Base-by-base conservation (phyloP, 1,140 invertebrate genomes). In the Tetramorium parvispinum region DNA sequence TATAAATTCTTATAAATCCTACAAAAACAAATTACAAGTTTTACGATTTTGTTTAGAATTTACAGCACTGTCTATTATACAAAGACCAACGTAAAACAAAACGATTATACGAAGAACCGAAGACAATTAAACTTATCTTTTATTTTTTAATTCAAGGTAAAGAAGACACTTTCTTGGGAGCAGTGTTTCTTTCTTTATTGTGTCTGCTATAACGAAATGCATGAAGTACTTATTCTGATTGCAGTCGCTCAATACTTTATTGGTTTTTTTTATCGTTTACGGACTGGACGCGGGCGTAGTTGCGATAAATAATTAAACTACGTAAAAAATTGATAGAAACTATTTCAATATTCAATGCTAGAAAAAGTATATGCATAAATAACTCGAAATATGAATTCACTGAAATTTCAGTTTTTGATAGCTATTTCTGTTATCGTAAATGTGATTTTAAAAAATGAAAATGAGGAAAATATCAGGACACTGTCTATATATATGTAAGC, bases 261-360 rank as follows among this genome's bases (percentile, higher is more conserved):
- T 6, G 13, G 6, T 40, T 37, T 75, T 57, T 53, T 40, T 8
- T 53, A 53, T n/a, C 2, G 21, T 75, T 7, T 16, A 16, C 13
- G 7, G 21, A 37, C 0, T 40, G 11, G 0, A 5, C n/a, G 18
- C 18, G 21, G 6, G 7, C 24, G 16, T 21, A 57, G 5, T 18
- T 75, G 10, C 16, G 27, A 40, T 40, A 75, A 75, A 57, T 37
- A 40, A 57, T 75, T 57, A 75, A 75, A 37, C n/a, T 55, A 7
- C 10, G 57, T 75, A n/a, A 57, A 75, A 75, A 75, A 57, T 57
- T 57, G 51, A 75, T 75, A 24, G 57, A 6, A 4, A 73, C 10
- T 6, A 53, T 40, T 75, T 75, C 11, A 21, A 57, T 40, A 0
- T 37, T 75, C 13, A n/a, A 40, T 24, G 32, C 10, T 55, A n/a